Percentiles rank a stretch among this genome's conserved stretches.
Evolutionary conservation across 30 jellyfish, hydroid and myxozoan genomes (phyloP).

Genomic region (Hydractinia echinata): DNA sequence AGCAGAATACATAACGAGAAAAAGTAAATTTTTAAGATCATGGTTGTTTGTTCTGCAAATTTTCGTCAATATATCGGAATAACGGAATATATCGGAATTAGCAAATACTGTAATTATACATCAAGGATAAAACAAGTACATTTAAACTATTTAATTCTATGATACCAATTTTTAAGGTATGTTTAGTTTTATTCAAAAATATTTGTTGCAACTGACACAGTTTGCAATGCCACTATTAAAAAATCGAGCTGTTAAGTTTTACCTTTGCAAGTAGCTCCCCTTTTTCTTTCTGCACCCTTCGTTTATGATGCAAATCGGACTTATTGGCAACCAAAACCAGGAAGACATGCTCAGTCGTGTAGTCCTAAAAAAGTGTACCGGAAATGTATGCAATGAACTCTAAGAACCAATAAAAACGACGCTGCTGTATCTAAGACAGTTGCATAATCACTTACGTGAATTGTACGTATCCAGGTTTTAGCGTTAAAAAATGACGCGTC

Average conservation of each 20-base stretch:
- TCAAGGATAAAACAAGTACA: too few relatives aligned
- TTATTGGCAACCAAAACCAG: conserved; percentile 75
- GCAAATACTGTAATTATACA: too few relatives aligned
- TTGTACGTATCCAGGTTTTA: conserved; percentile 64
- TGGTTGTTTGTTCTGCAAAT: not conserved
- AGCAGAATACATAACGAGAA: not conserved
- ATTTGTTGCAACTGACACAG: not conserved
- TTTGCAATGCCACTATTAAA: not conserved
- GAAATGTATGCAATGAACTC: too few relatives aligned
- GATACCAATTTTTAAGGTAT: too few relatives aligned
- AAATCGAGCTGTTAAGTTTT: not conserved
- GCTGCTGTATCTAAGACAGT: not conserved
- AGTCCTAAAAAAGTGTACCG: conserved; percentile 39
- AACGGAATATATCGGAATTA: too few relatives aligned
- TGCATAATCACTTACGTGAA: conserved; percentile 45
- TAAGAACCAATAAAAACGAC: not conserved
- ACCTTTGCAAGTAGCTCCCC: conserved; percentile 63
- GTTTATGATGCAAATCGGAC: conserved; percentile 61
- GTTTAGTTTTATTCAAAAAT: not conserved
- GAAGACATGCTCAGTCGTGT: conserved; percentile 66
- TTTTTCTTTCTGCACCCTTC: conserved; percentile 53
- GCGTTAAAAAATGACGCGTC: conserved; percentile 58
- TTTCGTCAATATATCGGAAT: not conserved
- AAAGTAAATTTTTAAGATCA: not conserved
- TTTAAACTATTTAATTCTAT: too few relatives aligned